Evolutionary conservation across 2,797 vertebrate species (phyloP), one percentile per base, ranked within the genome.

Genomic region (Psittacula echo): DNA sequence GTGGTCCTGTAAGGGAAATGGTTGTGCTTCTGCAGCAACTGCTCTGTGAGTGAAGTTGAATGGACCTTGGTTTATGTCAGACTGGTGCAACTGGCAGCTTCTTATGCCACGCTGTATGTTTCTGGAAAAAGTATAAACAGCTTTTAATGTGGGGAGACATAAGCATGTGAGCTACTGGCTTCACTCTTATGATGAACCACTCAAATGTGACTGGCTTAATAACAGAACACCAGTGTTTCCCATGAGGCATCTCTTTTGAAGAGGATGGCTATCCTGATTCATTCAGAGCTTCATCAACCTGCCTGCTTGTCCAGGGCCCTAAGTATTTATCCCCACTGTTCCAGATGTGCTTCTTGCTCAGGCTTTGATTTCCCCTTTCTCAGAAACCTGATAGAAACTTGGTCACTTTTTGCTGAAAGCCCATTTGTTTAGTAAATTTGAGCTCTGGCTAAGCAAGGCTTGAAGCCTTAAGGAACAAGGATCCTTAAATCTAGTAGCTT

Each of bases 21-120:
- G 14, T 61, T 82, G n/a, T 71, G 27, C 32, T 80, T 88, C 53
- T 84, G 30, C 50, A 84, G 21, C 6, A 19, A 19, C 50, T 89
- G 24, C 85, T 94, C 66, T 84, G 6, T 56, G 77, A 84, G 70
- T 79, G 39, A 83, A 47, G 50, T 34, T 24, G 60, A 84, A 78
- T 32, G 48, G 22, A 78, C 58, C 39, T 93, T 94, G 89, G n/a
- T 95, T 80, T 91, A 84, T 83, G 58, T 91, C 83, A 88, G 67
- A 62, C 27, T 13, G 2, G 50, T 76, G 54, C 53, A 73, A 64
- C 67, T 90, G 89, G 54, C 81, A 90, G 87, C 80, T 95, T 85
- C 85, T 95, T 87, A 76, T 20, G 89, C 67, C 85, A 34, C 9
- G 18, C 27, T 56, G 20, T 72, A 29, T 17, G 42, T 51, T 87